Percentiles rank a stretch among this genome's conserved stretches.
Evolutionary conservation across 2,797 vertebrate species (phyloP).

Genomic region (Monodelphis domestica): DNA sequence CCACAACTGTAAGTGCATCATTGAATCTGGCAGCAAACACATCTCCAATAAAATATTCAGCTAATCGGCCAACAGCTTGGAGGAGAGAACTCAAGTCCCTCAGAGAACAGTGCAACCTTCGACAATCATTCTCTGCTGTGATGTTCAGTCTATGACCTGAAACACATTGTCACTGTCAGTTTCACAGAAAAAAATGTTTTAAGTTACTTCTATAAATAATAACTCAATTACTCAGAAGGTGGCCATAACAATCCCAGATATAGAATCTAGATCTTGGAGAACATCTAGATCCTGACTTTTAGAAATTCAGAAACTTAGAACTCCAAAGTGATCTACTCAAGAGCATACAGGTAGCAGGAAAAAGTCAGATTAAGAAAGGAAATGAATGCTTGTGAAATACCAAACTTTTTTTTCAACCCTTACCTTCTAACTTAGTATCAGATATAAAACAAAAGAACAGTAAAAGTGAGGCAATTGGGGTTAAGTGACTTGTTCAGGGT

Average conservation of each 20-base stretch:
- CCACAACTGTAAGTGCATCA: slow-evolving; percentile 94
- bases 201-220: not conserved
- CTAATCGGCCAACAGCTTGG: slow-evolving; percentile 94
- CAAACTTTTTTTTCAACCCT: no score
- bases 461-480: no score
- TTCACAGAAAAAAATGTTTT: not conserved
- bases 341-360: no score
- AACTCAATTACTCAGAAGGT: not conserved
- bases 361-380: not conserved
- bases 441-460: no score
- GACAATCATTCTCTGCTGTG: slow-evolving; percentile 95
- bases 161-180: not conserved
- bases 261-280: not conserved
- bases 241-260: not conserved
- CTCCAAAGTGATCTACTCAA: not conserved
- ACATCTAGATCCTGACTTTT: not conserved
- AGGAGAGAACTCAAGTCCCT: slow-evolving; percentile 96
- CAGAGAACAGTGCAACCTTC: slow-evolving; percentile 95
- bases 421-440: no score
- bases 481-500: no score
- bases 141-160: slow-evolving; percentile 95
- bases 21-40: slow-evolving; percentile 94
- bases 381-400: not conserved
- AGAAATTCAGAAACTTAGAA: not conserved
- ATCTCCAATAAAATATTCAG: slow-evolving; percentile 95